Base-by-base conservation (phyloP, 1,140 invertebrate species). In the Nylanderia fulva region DNA sequence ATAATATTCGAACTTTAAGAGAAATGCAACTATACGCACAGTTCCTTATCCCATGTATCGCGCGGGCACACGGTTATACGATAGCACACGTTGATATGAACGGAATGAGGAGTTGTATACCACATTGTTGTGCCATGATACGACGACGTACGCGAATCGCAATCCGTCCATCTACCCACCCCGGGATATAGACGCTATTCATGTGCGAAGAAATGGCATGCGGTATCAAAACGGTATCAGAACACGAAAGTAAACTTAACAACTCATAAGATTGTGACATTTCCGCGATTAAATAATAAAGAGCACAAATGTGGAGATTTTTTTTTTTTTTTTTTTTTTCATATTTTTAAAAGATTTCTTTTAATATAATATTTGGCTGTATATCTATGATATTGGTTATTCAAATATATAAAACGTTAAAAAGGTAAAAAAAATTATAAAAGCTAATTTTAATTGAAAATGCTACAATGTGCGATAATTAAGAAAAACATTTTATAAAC, bases 81-180 rank as follows among this genome's bases (percentile, higher is more conserved):
- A 61, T 60, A 48, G 15, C 15, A 48, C n/a, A 58, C 48, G 66
- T 60, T 82, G 77, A 69, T 80, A 61, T 21, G 58, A 1, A 2
- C 27, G 52, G 63, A 85, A 85, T 85, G 75, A 48, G 74, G 21
- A 85, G 42, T 85, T 85, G 80, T 60, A 79, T 52, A 39, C 33
- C 39, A 39, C 48, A 80, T 80, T 85, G 75, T 85, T 80, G 54
- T 60, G 36, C 39, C 48, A 80, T 64, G 61, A 79, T 77, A 79
- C 48, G 74, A 75, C 71, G 24, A 75, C 80, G 72, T 85, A 85
- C 74, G 48, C 36, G 52, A 48, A 68, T 76, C 2, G 84, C 76
- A 80, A 85, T 85, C 75, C 74, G 63, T 79, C 52, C 75, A 29
- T 63, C 61, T 27, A 29, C 63, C 63, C 21, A 66, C n/a, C 33